Base-by-base conservation (phyloP, 2,888 invertebrate species). In the Mimas tiliae region DNA sequence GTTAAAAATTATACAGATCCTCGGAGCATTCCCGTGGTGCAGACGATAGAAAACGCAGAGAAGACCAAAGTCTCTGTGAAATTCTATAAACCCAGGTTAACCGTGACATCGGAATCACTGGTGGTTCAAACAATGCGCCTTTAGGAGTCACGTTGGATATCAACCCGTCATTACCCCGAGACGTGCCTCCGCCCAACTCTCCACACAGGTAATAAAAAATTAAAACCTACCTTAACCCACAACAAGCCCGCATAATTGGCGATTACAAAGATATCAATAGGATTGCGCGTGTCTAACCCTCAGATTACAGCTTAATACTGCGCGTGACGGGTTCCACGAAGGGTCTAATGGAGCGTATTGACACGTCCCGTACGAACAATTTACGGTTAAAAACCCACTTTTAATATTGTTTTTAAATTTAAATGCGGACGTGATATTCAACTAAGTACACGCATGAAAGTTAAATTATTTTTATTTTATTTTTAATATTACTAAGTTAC, bases 301-400 rank as follows among this genome's bases (percentile, higher is more conserved):
- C 51, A 64, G 66, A 68, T 68, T 65, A 64, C 64, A 42, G 64
- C 53, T 64, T 66, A 68, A 66, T 68, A 62, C 62, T 66, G 64
- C 62, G 62, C 38, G 64, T 67, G 67, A 64, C 68, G 65, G 64
- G 27, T 27, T 27, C 27, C 38, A 21, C 52, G 27, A 27, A 4
- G 27, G 62, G 51, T 66, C 62, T 64, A 68, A 68, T 66, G 66
- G 66, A 64, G 50, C 68, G 52, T 55, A 66, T 65, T 42, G 68
- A 63, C 53, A 64, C 65, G 55, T 48, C 48, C 45, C 34, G 34
- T 14, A 34, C 48, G 19, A 48, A 65, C 65, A 65, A 47, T 55
- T 34, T 16, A 48, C 19, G 34, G 34, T 65, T 65, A 58, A 65
- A 65, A 58, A 47, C 27, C 33, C 45, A 19, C 16, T 34, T 14